Percentiles rank a stretch among this genome's conserved stretches.
These are phyloP conservation scores for Eucriotettix oculatus DNA, from an alignment of 2,888 invertebrate species.

Conservation along the genomic window DNA sequence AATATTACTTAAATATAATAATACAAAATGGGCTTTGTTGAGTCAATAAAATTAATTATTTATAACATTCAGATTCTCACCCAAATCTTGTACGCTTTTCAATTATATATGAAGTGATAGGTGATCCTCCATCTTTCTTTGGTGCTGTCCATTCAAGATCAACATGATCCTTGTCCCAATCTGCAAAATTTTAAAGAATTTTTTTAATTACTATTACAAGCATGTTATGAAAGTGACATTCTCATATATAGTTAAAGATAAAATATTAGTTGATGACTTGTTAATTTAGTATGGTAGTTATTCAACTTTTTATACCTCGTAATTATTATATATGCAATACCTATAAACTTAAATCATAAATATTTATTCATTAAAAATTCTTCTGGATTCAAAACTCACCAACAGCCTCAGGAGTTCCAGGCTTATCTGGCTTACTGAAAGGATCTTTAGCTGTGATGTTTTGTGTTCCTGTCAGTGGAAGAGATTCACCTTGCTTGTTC, in stretches of 20 bases:
- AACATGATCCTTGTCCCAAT: constrained; percentile 93
- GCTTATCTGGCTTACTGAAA: constrained; percentile 77
- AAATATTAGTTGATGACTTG: too few species aligned
- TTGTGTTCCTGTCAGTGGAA: constrained; percentile 62
- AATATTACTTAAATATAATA: neutral
- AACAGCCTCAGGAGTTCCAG: constrained; percentile 76
- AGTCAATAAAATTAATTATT: neutral
- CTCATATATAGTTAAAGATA: too few species aligned
- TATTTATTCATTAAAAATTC: neutral
- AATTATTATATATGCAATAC: too few species aligned
- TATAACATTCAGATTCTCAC: constrained; percentile 22
- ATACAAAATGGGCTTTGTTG: neutral
- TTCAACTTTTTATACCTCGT: too few species aligned
- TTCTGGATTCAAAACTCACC: constrained; percentile 12
- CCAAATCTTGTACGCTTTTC: constrained; percentile 74
- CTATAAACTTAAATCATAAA: too few species aligned
- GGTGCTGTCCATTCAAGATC: constrained; percentile 94
- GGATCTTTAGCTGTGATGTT: constrained; percentile 89
- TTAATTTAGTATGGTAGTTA: too few species aligned
- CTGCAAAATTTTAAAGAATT: constrained; percentile 21
- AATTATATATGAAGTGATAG: constrained; percentile 73
- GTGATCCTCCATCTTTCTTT: constrained; percentile 82
- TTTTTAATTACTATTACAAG: too few species aligned
- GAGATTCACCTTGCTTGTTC: constrained; percentile 84
- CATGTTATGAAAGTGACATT: too few species aligned